Conservation (phyloP, 2,113 vertebrate genomes). For the Osmerus eperlanus region DNA sequence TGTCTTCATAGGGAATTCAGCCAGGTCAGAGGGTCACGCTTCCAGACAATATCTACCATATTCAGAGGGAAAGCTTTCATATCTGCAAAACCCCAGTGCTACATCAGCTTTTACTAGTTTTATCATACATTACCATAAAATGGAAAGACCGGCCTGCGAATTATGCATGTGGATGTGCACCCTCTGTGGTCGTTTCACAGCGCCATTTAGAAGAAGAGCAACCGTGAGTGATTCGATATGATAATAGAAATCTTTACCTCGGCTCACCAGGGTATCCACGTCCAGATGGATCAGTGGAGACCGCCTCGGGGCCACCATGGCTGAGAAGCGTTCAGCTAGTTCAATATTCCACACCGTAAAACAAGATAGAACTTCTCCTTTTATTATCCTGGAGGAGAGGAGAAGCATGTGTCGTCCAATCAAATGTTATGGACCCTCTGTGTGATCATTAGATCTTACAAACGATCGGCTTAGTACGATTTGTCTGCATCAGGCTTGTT, state of each 20-base stretch:
- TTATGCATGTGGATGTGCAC: slow-evolving; percentile 65
- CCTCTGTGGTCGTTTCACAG: slow-evolving; percentile 59
- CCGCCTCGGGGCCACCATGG: slow-evolving; percentile 57
- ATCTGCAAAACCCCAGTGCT: slow-evolving; percentile 36
- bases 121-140: slow-evolving; percentile 60
- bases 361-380: slow-evolving; percentile 62
- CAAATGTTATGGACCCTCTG: slow-evolving; percentile 51
- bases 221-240: slow-evolving; percentile 65
- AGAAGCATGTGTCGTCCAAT: slow-evolving; percentile 58
- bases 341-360: slow-evolving; percentile 71
- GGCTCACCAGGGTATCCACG: slow-evolving; percentile 57
- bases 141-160: slow-evolving; percentile 50
- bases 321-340: slow-evolving; percentile 55
- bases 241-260: slow-evolving; percentile 72
- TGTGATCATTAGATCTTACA: slow-evolving; percentile 64
- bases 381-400: slow-evolving; percentile 59
- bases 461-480: slow-evolving; percentile 53
- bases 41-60: slow-evolving; percentile 52
- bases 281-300: slow-evolving; percentile 61
- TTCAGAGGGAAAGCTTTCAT: neutral
- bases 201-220: slow-evolving; percentile 68
- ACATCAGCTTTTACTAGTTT: slow-evolving; percentile 55
- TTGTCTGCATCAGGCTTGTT: slow-evolving; percentile 41
- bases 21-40: slow-evolving; percentile 70
- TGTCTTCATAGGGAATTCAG: slow-evolving; percentile 59